Percentiles rank a stretch among this genome's conserved stretches.
Evolutionary conservation across 2,888 invertebrate species (phyloP).

Genomic region (Leptothorax acervorum): DNA sequence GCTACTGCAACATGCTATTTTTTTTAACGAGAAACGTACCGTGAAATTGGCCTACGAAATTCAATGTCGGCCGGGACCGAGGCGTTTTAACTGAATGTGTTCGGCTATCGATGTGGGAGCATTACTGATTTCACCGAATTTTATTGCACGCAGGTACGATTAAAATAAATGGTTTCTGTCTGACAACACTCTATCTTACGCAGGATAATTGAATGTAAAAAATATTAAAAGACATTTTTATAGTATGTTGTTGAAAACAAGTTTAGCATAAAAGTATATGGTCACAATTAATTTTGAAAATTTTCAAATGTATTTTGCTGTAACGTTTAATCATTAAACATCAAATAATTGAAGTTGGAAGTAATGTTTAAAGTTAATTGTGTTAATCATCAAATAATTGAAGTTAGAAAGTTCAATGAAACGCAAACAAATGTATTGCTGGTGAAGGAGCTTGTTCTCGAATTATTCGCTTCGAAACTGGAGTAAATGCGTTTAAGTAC

Average conservation of each 20-base stretch:
- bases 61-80: conserved; percentile 43
- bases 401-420: not conserved
- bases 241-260: not conserved
- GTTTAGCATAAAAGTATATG: not conserved
- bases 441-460: not conserved
- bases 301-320: not conserved
- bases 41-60: conserved; percentile 54
- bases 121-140: conserved; percentile 47
- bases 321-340: not conserved
- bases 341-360: not conserved
- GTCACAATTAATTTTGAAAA: not conserved
- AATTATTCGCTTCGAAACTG: not conserved
- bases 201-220: not conserved
- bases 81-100: conserved; percentile 45
- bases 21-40: conserved; percentile 54
- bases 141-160: conserved; percentile 37
- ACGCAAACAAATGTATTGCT: not conserved
- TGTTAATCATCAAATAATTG: not conserved
- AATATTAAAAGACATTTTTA: not conserved
- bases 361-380: not conserved
- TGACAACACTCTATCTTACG: not conserved
- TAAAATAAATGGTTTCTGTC: conserved; percentile 31
- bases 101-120: conserved; percentile 28
- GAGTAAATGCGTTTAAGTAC: not conserved
- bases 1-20: conserved; percentile 35